Conservation (phyloP, 2,888 invertebrate species). For the Enoplolaimus lenunculus region DNA sequence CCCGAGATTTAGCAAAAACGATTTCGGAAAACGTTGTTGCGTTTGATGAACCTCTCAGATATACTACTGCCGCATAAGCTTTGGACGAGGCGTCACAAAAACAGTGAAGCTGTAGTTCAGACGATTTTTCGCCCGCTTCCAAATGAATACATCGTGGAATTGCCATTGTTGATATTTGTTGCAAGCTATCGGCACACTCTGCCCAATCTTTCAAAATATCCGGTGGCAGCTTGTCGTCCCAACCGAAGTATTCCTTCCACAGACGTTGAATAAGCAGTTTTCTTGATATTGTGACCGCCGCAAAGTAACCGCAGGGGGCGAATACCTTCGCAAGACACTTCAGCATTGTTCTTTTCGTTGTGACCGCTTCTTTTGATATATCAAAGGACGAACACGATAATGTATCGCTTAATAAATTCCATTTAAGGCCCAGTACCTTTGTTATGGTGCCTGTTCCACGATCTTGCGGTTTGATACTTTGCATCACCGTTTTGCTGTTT, state of each 20-base stretch:
- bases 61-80: slow-evolving; percentile 28
- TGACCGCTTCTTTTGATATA: neutral
- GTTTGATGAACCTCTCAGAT: slow-evolving; percentile 20
- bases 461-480: neutral
- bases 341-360: slow-evolving; percentile 25
- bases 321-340: slow-evolving; percentile 25
- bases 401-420: slow-evolving; percentile 20
- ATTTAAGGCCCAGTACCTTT: slow-evolving; percentile 20
- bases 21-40: slow-evolving; percentile 15
- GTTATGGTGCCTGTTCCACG: neutral
- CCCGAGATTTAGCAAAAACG: slow-evolving; percentile 25
- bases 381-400: slow-evolving; percentile 1
- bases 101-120: slow-evolving; percentile 21
- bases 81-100: slow-evolving; percentile 29
- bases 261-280: slow-evolving; percentile 31
- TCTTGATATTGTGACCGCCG: slow-evolving; percentile 22
- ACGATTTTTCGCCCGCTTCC: neutral
- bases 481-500: neutral
- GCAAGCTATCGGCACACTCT: neutral
- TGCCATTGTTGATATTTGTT: neutral
- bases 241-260: slow-evolving; percentile 27
- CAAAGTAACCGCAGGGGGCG: slow-evolving; percentile 28
- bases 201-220: neutral
- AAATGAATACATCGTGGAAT: neutral
- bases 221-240: slow-evolving; percentile 29